These are phyloP conservation scores for Xyliphius kryptos DNA, from an alignment of 2,113 vertebrate genomes.

Conservation along the genomic window DNA sequence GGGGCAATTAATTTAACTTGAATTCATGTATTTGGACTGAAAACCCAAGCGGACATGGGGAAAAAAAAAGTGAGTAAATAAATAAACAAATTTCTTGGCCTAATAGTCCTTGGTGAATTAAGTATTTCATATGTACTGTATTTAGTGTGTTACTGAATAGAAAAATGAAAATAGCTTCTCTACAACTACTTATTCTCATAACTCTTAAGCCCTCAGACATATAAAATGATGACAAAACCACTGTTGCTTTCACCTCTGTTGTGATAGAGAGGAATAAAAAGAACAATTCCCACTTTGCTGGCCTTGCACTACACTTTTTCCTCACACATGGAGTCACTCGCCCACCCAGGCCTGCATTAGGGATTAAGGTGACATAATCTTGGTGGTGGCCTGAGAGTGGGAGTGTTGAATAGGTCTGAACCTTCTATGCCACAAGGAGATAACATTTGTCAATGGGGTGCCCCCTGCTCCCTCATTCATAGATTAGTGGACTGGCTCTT, in stretches of 20 bases:
- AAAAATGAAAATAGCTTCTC: constrained; percentile 14
- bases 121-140: background rate
- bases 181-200: constrained; percentile 36
- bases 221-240: constrained; percentile 59
- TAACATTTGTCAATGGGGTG: constrained; percentile 73
- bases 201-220: constrained; percentile 54
- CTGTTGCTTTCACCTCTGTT: constrained; percentile 56
- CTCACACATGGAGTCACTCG: constrained; percentile 64
- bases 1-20: too few relatives aligned
- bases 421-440: constrained; percentile 72
- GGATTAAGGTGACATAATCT: constrained; percentile 79
- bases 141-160: constrained; percentile 32
- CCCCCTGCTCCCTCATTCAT: constrained; percentile 65
- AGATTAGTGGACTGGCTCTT: constrained; percentile 71
- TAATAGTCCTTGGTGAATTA: constrained; percentile 16
- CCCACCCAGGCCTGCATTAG: constrained; percentile 64
- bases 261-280: constrained; percentile 58
- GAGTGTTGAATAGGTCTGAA: constrained; percentile 69
- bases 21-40: too few relatives aligned
- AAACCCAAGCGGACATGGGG: too few relatives aligned
- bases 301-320: constrained; percentile 56
- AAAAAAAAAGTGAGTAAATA: constrained; percentile 14
- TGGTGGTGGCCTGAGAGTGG: constrained; percentile 63
- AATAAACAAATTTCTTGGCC: constrained; percentile 6
- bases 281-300: constrained; percentile 60